Base-by-base conservation (phyloP, 2,113 vertebrate species). In the Grammomys surdaster region DNA sequence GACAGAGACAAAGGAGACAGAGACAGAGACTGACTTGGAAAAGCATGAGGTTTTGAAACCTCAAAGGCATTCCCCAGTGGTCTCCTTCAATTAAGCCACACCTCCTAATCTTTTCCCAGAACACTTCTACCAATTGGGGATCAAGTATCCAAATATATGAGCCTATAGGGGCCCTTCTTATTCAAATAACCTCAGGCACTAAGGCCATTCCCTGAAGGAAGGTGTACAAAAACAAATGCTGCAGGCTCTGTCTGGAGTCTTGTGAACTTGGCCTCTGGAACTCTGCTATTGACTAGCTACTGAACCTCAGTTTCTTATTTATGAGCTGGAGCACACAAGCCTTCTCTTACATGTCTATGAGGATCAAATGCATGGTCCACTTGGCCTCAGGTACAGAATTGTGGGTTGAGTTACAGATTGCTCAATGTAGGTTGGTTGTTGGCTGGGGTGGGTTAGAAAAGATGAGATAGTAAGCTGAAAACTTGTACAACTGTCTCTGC, bases 301-400 rank as follows among this genome's bases (percentile, higher is more conserved):
- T 84, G 17, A 89, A 43, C 67, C 67, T 94, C 76, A 16, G 82
- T 86, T 85, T 94, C 67, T 19, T 89, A 60, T 73, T 60, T 91
- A 17, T 77, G 46, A 70, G 56, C 65, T 60, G 10, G 17, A 69
- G 70, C 65, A 86, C 73, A 60, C 12, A 80, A 60, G 28, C 20
- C 20, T 17, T 85, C 36, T 94, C 28, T 72, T 46, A 51, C n/a
- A 69, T 22, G 63, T 58, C 72, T 80, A 76, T 58, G 43, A 88
- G 51, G 56, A 56, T 33, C 76, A 48, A 11, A n/a, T 89, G 40
- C 24, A 13, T 1, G 10, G 11, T 36, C 0, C 20, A 24, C 1
- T 40, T 63, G 3, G n/a, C 16, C 75, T 73, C 3, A 4, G 16
- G 22, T 86, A 43, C 69, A 51, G 26, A 70, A 26, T 87, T 36